Base-by-base conservation (phyloP, 2,888 invertebrate species). In the Ommatoiulus sabulosus region DNA sequence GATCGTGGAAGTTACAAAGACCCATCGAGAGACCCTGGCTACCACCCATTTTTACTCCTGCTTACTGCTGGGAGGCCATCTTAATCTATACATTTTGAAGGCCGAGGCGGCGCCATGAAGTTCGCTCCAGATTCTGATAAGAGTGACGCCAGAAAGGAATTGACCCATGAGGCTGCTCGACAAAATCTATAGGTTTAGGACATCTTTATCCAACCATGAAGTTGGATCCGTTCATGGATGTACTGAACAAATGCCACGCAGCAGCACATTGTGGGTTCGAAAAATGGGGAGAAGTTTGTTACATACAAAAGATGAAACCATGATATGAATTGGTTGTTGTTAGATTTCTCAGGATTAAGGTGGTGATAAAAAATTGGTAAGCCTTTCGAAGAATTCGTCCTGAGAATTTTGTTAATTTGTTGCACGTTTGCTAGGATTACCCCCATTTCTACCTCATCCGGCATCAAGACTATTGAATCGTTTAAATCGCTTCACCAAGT, bases 381-480 rank as follows among this genome's bases (percentile, higher is more conserved):
- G 63, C 63, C 63, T 84, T 44, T 43, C 63, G 43, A 87, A 57
- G 35, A 52, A 87, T 52, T 48, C 52, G 63, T 63, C 87, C 87
- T 87, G 57, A 87, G 46, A 24, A 63, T 48, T 46, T 24, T 52
- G 44, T 87, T 87, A 46, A 46, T 87, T 87, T 87, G 63, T 87
- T 87, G 43, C 24, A 87, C 87, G 17, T 52, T 84, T 84, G 43
- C 43, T 48, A 87, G 43, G 17, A 57, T 87, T 43, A 48, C 87
- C 87, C 35, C 87, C 87, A 87, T 87, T 87, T 87, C 87, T 87
- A 87, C 87, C 87, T 87, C 87, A 87, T 87, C 87, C 44, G 87
- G 87, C 87, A 87, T 87, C 87, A 87, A 84, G 84, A 84, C 84
- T 84, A 43, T 35, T 84, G 15, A 17, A 84, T 84, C 24, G 84